These are phyloP conservation scores for Stenchaetothrips biformis DNA, from an alignment of 2,888 invertebrate genomes.

Conservation along the genomic window DNA sequence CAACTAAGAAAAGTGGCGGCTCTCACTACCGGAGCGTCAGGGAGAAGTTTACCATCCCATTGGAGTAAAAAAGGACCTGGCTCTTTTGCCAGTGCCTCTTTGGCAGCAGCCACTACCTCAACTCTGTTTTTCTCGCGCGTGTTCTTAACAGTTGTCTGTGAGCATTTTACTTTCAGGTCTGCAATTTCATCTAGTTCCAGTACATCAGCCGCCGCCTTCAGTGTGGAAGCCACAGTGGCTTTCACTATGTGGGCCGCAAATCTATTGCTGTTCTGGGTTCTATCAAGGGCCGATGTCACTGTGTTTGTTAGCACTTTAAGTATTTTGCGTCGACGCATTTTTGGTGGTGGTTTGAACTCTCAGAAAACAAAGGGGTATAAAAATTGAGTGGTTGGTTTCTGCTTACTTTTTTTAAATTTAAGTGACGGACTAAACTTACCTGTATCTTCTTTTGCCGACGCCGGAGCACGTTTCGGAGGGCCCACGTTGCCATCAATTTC, in stretches of 20 bases:
- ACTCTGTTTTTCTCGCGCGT: background rate
- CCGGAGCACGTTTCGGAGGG: background rate
- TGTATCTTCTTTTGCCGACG: background rate
- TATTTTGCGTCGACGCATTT: background rate
- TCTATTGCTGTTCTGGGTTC: background rate
- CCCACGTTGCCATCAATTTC: background rate
- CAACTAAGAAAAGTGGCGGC: background rate
- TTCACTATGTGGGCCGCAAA: background rate
- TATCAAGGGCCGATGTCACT: background rate
- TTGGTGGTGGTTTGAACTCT: background rate
- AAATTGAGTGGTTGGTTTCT: background rate
- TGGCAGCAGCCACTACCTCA: background rate
- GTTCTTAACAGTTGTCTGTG: background rate
- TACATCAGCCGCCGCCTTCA: background rate
- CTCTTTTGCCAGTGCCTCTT: background rate
- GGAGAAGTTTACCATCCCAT: background rate
- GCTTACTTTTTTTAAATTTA: background rate
- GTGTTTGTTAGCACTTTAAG: background rate
- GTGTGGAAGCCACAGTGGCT: background rate
- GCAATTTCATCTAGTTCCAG: background rate
- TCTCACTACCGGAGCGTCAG: no score
- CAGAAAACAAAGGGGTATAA: background rate
- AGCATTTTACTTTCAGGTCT: background rate
- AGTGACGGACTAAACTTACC: background rate
- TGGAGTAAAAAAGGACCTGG: background rate